Evolutionary conservation across 2,797 vertebrate species (phyloP).

Genomic region (Hapalemur alaotrensis): DNA sequence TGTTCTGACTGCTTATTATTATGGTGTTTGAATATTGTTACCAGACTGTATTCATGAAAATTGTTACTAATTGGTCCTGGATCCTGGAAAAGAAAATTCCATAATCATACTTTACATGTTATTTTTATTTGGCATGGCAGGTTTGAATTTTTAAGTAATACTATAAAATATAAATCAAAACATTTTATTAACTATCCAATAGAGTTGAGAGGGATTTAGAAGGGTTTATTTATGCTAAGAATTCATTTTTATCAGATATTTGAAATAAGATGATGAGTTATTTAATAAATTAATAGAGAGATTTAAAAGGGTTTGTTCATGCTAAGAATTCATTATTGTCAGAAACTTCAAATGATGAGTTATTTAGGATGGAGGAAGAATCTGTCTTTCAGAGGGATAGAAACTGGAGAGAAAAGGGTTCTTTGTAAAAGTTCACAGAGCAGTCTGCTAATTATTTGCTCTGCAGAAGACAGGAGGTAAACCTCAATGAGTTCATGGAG

Average conservation of each 20-base stretch:
- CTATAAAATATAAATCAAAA: constrained; percentile 34
- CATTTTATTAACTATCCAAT: constrained; percentile 26
- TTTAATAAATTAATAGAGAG: constrained; percentile 39
- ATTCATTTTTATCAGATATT: constrained; percentile 53
- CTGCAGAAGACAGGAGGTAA: constrained; percentile 53
- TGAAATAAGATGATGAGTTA: constrained; percentile 65
- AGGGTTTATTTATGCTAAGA: constrained; percentile 48
- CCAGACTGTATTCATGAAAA: constrained; percentile 15
- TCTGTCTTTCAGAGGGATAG: constrained; percentile 62
- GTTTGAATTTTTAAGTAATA: constrained; percentile 49
- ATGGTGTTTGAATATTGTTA: constrained; percentile 46
- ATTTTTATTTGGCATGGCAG: constrained; percentile 44
- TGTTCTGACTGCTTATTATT: constrained; percentile 44
- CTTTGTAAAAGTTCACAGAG: constrained; percentile 68
- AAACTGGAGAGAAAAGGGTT: constrained; percentile 58
- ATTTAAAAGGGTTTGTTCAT: constrained; percentile 46
- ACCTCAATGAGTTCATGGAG: constrained; percentile 66
- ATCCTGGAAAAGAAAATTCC: constrained; percentile 37
- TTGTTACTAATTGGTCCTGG: constrained; percentile 32
- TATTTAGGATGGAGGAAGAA: constrained; percentile 61
- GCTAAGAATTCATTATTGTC: constrained; percentile 52
- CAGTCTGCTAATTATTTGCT: constrained; percentile 62
- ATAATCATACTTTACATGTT: background rate
- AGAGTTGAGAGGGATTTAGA: constrained; percentile 43
- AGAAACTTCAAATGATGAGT: constrained; percentile 60